Evolutionary conservation across 2,797 vertebrate genomes (phyloP).

Genomic region (Podarcis siculus): DNA sequence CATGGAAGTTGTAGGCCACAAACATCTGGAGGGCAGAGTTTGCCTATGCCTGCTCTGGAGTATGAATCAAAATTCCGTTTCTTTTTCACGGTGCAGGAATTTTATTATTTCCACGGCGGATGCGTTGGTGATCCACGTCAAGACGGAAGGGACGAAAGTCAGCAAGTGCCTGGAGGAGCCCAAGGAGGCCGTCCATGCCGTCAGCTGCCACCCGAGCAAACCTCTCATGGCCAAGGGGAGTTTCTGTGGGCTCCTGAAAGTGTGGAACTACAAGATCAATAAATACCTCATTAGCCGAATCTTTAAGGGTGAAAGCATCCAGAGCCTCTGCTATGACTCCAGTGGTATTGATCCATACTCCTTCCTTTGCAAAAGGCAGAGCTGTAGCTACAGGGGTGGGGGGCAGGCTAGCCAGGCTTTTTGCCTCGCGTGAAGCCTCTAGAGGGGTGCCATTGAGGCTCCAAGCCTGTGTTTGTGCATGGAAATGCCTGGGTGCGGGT

Average conservation of each 20-base stretch:
- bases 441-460: too few relatives aligned
- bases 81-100: slow-evolving; percentile 81
- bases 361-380: too few relatives aligned
- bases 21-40: too few relatives aligned
- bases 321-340: slow-evolving; percentile 86
- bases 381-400: too few relatives aligned
- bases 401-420: too few relatives aligned
- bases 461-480: too few relatives aligned
- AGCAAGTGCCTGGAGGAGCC: slow-evolving; percentile 82
- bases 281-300: slow-evolving; percentile 77
- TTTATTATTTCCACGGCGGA: slow-evolving; percentile 85
- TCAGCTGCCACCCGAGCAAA: slow-evolving; percentile 88
- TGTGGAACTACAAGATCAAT: slow-evolving; percentile 86
- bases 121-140: slow-evolving; percentile 82
- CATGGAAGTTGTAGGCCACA: too few relatives aligned
- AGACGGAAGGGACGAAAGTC: slow-evolving; percentile 67
- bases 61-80: slow-evolving; percentile 27
- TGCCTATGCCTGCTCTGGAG: too few relatives aligned
- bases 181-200: slow-evolving; percentile 77
- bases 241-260: slow-evolving; percentile 82
- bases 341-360: slow-evolving; percentile 78
- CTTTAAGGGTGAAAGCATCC: slow-evolving; percentile 81
- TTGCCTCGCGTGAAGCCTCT: too few relatives aligned
- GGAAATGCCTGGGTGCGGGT: too few relatives aligned
- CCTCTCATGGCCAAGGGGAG: slow-evolving; percentile 83